Conservation (phyloP, 2,113 vertebrate genomes). For the Ciconia stormi region DNA sequence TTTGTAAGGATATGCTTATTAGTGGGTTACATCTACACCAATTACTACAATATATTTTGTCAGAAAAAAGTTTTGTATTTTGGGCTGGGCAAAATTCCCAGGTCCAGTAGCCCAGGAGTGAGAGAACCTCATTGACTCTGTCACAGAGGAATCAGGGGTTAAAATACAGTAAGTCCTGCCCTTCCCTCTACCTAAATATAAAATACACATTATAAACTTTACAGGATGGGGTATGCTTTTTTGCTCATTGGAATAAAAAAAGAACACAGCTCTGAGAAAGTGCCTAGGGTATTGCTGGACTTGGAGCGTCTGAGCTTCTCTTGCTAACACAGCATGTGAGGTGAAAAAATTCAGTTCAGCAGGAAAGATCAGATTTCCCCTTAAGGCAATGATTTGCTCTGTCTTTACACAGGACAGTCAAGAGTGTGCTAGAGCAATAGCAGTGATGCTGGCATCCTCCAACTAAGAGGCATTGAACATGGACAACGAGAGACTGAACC, state of each 20-base stretch:
- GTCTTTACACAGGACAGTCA: not conserved
- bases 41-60: not conserved
- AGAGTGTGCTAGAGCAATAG: slow-evolving; percentile 18
- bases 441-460: not conserved
- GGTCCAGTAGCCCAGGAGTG: not conserved
- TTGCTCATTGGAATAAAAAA: not conserved
- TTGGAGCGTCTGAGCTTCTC: not conserved
- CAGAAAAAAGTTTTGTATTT: not conserved
- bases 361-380: not conserved
- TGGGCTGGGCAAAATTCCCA: not conserved
- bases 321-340: not conserved
- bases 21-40: not conserved
- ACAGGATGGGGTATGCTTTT: not conserved
- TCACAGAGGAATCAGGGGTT: not conserved
- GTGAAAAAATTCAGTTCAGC: not conserved
- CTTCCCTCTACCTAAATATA: not conserved
- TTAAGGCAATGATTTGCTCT: not conserved
- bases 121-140: not conserved
- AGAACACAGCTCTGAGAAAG: not conserved
- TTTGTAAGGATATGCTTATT: not conserved
- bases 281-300: accelerated
- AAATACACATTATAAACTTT: not conserved
- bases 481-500: accelerated
- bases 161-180: not conserved
- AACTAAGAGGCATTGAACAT: accelerated